phyloP scores from a whole-genome alignment of 1,140 invertebrate species.

The Rhagoletis zephyria region DNA sequence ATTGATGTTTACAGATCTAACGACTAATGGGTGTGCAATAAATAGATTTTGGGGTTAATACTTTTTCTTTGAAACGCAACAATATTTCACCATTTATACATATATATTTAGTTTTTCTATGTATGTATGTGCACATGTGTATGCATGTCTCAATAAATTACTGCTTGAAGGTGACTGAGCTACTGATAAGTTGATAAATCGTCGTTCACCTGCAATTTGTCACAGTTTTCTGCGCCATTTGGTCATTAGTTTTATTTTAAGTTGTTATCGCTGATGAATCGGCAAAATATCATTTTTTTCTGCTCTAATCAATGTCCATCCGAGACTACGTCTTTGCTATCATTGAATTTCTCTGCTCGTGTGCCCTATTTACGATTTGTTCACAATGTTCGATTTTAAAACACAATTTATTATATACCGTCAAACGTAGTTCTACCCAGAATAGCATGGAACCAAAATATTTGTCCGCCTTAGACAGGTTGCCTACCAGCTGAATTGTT shows the following conservation, averaged over 20 bases:
- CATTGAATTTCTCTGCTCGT: neutral
- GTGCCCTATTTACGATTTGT: neutral
- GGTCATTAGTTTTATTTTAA: neutral
- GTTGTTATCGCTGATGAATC: conserved; percentile 10
- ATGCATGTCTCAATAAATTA: neutral
- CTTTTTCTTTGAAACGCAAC: neutral
- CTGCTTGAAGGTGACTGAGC: neutral
- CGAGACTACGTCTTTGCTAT: conserved; percentile 18
- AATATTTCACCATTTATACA: too few relatives aligned
- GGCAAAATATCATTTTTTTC: neutral
- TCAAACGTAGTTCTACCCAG: too few relatives aligned
- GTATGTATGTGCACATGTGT: neutral
- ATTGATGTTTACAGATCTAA: neutral
- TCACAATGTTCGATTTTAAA: neutral
- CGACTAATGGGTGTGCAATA: neutral
- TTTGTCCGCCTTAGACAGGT: too few relatives aligned
- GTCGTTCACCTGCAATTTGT: conserved; percentile 22
- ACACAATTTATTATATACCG: too few relatives aligned
- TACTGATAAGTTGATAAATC: conserved; percentile 39
- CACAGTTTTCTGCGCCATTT: neutral
- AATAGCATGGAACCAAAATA: too few relatives aligned
- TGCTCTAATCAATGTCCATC: conserved; percentile 21
- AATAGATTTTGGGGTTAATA: conserved; percentile 24
- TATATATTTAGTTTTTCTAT: neutral
- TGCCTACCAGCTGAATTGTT: too few relatives aligned